phyloP scores from a whole-genome alignment of 2,797 vertebrate genomes.

The Sebastes oblongus region DNA sequence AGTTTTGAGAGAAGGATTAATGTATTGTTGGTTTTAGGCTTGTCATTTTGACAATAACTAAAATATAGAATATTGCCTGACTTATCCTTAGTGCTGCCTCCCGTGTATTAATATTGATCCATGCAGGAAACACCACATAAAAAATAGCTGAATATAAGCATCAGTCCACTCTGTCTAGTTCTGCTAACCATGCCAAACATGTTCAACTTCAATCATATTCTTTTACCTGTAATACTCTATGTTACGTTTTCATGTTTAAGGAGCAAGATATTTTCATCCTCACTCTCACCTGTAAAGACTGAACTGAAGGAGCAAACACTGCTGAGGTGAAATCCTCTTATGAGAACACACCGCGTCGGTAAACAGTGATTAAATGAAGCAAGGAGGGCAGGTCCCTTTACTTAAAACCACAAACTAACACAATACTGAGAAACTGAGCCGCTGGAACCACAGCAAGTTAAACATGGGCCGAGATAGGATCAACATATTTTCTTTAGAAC shows the following conservation, averaged over 20 bases:
- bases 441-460: slow-evolving; percentile 46
- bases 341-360: neutral
- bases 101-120: neutral
- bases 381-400: neutral
- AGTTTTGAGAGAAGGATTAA: neutral
- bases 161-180: neutral
- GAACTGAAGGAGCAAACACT: neutral
- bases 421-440: neutral
- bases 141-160: neutral
- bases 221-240: neutral
- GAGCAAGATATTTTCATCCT: neutral
- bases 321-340: neutral
- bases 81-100: neutral
- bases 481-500: neutral
- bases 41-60: neutral
- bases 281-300: neutral
- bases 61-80: neutral
- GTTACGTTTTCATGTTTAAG: neutral
- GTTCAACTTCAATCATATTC: neutral
- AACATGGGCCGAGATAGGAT: slow-evolving; percentile 17
- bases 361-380: neutral
- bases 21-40: neutral
- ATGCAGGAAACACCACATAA: neutral
- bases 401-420: slow-evolving; percentile 6
- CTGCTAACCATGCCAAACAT: neutral